Evolutionary conservation across 2,888 invertebrate species (phyloP).

Genomic region (Toxonevra muliebris): DNA sequence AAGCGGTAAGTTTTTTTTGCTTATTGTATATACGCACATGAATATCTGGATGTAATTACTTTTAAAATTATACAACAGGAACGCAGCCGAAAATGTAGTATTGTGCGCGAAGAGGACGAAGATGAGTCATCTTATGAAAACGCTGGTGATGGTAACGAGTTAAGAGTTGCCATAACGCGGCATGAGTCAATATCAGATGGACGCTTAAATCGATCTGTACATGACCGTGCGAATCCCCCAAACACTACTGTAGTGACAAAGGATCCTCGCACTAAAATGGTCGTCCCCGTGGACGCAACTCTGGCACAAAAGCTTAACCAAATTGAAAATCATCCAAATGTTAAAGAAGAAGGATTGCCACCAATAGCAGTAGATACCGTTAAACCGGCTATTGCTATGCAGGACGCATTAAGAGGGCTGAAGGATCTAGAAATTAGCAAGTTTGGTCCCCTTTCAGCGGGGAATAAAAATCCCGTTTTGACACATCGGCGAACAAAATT

Average conservation of each 20-base stretch:
- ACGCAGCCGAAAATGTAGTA: conserved; percentile 87
- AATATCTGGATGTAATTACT: conserved; percentile 16
- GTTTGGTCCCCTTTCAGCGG: conserved; percentile 53
- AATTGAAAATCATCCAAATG: conserved; percentile 47
- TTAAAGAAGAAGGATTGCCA: conserved; percentile 37
- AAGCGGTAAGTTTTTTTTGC: conserved; percentile 46
- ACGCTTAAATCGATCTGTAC: conserved; percentile 75
- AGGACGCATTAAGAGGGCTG: conserved; percentile 49
- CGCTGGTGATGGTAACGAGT: conserved; percentile 68
- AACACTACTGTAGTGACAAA: conserved; percentile 64
- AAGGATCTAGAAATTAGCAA: conserved; percentile 61
- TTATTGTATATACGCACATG: conserved; percentile 12
- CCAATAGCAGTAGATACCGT: not conserved
- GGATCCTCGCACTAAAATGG: conserved; percentile 69
- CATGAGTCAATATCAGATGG: conserved; percentile 85
- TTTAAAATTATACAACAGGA: conserved; percentile 45
- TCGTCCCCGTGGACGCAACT: conserved; percentile 55
- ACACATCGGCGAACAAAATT: conserved; percentile 73
- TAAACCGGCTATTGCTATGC: conserved; percentile 37
- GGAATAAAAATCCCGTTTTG: conserved; percentile 60
- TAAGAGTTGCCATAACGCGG: conserved; percentile 68
- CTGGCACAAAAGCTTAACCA: conserved; percentile 56
- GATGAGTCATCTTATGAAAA: conserved; percentile 77
- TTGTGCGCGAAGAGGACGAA: conserved; percentile 92
- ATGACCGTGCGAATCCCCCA: conserved; percentile 64